Evolutionary conservation across 2,797 vertebrate species (phyloP).

Genomic region (Sebastes oblongus): DNA sequence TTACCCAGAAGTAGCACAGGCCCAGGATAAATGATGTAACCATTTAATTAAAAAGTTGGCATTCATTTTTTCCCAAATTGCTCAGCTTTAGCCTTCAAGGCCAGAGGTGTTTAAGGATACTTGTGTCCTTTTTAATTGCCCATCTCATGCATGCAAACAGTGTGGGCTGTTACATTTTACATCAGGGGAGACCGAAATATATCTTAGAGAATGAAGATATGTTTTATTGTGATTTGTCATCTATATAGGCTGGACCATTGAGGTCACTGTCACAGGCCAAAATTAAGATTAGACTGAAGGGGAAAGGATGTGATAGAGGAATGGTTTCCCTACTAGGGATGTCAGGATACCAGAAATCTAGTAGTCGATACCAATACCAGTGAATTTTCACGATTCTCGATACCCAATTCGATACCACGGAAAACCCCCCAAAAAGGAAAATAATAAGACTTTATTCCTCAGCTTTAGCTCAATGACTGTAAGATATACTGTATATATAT

Average conservation of each 20-base stretch:
- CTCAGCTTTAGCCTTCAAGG: background rate
- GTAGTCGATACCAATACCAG: too few relatives aligned
- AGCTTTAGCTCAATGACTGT: too few relatives aligned
- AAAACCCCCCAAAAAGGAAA: too few relatives aligned
- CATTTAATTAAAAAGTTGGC: background rate
- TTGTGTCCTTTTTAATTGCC: background rate
- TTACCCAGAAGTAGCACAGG: background rate
- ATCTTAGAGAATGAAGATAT: background rate
- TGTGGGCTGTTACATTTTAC: background rate
- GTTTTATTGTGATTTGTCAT: background rate
- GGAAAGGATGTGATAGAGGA: conserved; percentile 22
- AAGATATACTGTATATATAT: too few relatives aligned
- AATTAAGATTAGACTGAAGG: conserved; percentile 24
- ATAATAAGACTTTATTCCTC: too few relatives aligned
- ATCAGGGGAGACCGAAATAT: background rate
- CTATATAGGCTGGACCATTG: background rate
- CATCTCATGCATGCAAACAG: background rate
- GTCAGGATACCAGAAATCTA: too few relatives aligned
- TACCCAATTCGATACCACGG: too few relatives aligned
- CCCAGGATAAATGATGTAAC: background rate
- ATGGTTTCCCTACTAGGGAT: too few relatives aligned
- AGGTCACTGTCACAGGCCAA: conserved; percentile 25
- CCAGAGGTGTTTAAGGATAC: background rate
- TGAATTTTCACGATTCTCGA: too few relatives aligned
- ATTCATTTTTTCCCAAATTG: background rate